Evolutionary conservation across 64 coral and sea anemone species (phyloP), one percentile per base, ranked within the genome.

Genomic region (Montipora foliosa): DNA sequence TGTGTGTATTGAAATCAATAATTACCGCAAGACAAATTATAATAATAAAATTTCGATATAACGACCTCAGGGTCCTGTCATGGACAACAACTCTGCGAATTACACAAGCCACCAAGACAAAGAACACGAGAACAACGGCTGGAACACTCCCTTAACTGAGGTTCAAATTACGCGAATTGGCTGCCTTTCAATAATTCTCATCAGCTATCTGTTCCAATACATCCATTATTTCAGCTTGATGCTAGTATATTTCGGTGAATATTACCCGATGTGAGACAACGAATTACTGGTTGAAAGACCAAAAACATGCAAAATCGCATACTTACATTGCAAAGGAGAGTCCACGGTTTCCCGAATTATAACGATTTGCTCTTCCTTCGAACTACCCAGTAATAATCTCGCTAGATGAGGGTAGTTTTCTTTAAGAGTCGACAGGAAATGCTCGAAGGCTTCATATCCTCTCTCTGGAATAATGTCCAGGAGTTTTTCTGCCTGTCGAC

Each of bases 371-470:
- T 95, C 75, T 50, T 95, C 90, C 9, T 46, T 19, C 10, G 92
- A 84, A 51, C 95, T 92, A 79, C 87, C 80, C 46, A 74, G n/a
- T 24, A 99, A 88, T 24, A 99, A 72, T 57, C 80, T 49, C 14
- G 95, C 97, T 37, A 99, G 80, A 81, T 99, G 97, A 0, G 84
- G 97, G 87, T 99, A 99, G 60, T 99, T 99, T 22, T 99, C 97
- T 3, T 83, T 49, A 17, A 99, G 78, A 74, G 72, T 72, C 45
- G 78, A 79, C 60, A 89, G 96, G 74, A 99, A 99, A 52, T 77
- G 21, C 44, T 77, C 66, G 84, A 99, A 99, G 1, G 97, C 91
- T 79, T 94, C 89, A 51, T 80, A 96, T 91, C 97, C 97, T 60
- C 96, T 99, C 15, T 78, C 71, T 16, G 97, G 95, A 4, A 99